Evolutionary conservation across 2,888 invertebrate species (phyloP).

Genomic region (Leptopilina syphax): DNA sequence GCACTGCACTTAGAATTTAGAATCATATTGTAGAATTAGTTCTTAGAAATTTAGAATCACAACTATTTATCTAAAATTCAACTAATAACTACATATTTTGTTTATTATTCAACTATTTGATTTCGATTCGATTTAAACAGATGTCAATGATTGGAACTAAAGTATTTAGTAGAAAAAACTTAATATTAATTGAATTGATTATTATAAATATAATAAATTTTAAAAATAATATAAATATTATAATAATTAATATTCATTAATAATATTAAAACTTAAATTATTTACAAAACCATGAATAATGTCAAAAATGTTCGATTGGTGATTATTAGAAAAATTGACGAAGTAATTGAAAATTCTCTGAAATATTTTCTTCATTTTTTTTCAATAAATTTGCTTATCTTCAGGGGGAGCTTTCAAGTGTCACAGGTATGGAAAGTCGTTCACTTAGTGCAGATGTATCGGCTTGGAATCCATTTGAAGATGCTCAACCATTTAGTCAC

Average conservation of each 20-base stretch:
- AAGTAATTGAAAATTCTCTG: no score
- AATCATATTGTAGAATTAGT: constrained; percentile 22
- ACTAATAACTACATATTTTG: not conserved
- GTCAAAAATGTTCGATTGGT: no score
- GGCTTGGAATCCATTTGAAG: constrained; percentile 92
- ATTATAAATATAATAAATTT: not conserved
- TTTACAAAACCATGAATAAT: no score
- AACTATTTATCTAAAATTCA: no score
- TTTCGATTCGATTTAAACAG: not conserved
- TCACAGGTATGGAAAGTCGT: constrained; percentile 70
- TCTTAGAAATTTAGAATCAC: not conserved
- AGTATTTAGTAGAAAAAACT: no score
- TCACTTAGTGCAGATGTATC: constrained; percentile 81
- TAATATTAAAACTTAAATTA: no score
- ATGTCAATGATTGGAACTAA: no score
- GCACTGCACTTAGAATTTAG: constrained; percentile 60
- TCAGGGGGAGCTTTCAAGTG: constrained; percentile 76
- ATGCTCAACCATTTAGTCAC: constrained; percentile 83
- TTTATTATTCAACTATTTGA: not conserved
- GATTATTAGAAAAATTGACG: no score
- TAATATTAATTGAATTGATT: no score
- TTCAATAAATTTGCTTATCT: constrained; percentile 39
- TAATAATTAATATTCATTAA: no score
- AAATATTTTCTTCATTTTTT: not conserved
- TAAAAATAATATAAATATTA: no score